Base-by-base conservation (phyloP, 2,888 invertebrate genomes). In the Gisinianus flammeolus region DNA sequence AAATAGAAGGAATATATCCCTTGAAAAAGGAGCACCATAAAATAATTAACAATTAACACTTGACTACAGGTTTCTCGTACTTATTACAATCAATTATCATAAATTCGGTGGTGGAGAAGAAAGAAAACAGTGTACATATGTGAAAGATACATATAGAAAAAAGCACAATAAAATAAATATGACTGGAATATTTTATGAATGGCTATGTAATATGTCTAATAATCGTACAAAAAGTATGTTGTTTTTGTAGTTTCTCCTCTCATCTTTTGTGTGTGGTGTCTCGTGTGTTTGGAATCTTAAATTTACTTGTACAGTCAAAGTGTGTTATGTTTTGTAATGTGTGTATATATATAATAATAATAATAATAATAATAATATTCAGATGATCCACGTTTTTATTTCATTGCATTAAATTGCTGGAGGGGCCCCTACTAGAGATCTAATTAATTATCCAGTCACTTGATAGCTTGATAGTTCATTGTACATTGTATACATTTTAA, bases 361-460 rank as follows among this genome's bases (percentile, higher is more conserved):
- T 44, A 19, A 44, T 44, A 44, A 44, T 44, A 12, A 35, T 35
- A 35, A 35, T 35, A 35, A 35, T 35, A 54, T 72, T 67, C 54
- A 67, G 54, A 54, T 77, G 73, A 78, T 73, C 72, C 68, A 68
- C 52, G 71, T 77, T 71, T 64, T 66, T 44, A 77, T 62, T 35
- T n/a, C n/a, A n/a, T n/a, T n/a, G n/a, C n/a, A n/a, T n/a, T n/a
- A n/a, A n/a, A n/a, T n/a, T n/a, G 73, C 73, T 78, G 30, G 31
- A 35, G 69, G 74, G 74, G 62, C 71, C 71, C 58, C 72, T 24
- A 56, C 62, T 56, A n/a, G 58, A 78, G 78, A 74, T 78, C 78
- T 78, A 78, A 78, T 78, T 78, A 78, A 78, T 78, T 78, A 78
- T 78, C 78, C 22, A 66, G 67, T 52, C 74, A 74, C 44, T 74